Evolutionary conservation across 2,113 vertebrate species (phyloP).

Genomic region (Anolis sagrei): DNA sequence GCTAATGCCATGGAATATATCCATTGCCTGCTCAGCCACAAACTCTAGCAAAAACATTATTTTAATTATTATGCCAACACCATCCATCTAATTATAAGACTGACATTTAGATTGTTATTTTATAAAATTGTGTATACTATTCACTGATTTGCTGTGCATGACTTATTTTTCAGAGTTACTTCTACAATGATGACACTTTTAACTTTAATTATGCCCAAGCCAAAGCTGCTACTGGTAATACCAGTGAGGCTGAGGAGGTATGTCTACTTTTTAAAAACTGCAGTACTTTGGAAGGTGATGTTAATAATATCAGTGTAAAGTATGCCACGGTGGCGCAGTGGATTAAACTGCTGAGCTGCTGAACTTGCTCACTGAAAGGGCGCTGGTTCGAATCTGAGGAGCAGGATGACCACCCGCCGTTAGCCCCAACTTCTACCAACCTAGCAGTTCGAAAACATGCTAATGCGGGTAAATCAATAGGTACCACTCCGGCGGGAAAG

Average conservation of each 20-base stretch:
- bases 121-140: background rate
- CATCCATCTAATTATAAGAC: background rate
- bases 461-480: too few relatives aligned
- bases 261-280: conserved; percentile 54
- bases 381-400: too few relatives aligned
- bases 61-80: conserved; percentile 52
- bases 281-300: background rate
- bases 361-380: too few relatives aligned
- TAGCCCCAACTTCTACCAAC: too few relatives aligned
- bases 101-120: too few relatives aligned
- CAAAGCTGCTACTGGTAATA: conserved; percentile 92
- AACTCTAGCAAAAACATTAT: conserved; percentile 52
- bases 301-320: background rate
- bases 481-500: too few relatives aligned
- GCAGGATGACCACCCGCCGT: too few relatives aligned
- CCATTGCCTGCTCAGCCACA: conserved; percentile 36
- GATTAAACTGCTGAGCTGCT: too few relatives aligned
- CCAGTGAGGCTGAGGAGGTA: conserved; percentile 94
- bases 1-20: conserved; percentile 59
- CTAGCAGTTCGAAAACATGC: too few relatives aligned
- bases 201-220: conserved; percentile 99
- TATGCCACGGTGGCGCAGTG: too few relatives aligned
- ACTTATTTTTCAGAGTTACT: conserved; percentile 88
- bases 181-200: conserved; percentile 95
- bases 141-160: conserved; percentile 12